Evolutionary conservation across 2,797 vertebrate species (phyloP).

Genomic region (Myotis myotis): DNA sequence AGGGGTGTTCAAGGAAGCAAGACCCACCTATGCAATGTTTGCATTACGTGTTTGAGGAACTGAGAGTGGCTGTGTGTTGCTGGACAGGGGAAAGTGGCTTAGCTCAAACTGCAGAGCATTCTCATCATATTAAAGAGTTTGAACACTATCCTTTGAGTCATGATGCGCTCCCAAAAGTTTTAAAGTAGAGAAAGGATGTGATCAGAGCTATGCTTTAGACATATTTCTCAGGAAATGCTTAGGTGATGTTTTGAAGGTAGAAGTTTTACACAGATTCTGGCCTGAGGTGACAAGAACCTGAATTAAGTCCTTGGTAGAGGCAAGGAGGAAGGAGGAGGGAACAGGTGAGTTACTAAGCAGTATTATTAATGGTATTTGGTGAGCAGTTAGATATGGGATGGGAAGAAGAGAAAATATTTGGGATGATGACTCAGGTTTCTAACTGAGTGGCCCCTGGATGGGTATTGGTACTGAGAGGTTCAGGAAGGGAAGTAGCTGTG

Average conservation of each 20-base stretch:
- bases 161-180: not conserved
- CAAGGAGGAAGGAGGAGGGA: not conserved
- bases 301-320: not conserved
- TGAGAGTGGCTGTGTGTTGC: not conserved
- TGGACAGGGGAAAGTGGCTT: not conserved
- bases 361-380: not conserved
- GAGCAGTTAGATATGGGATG: not conserved
- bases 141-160: not conserved
- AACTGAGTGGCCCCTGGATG: not conserved
- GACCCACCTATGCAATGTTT: rapidly evolving
- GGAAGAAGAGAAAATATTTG: not conserved
- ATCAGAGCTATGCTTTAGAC: not conserved
- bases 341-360: not conserved
- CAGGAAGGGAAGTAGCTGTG: not conserved
- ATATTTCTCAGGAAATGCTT: not conserved
- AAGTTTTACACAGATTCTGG: not conserved
- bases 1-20: not conserved
- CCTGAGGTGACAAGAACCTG: not conserved
- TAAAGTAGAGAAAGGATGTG: not conserved
- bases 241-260: not conserved
- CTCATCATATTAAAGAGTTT: not conserved
- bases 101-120: not conserved
- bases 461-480: not conserved
- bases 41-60: not conserved
- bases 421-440: not conserved